Base-by-base conservation (phyloP, 2,797 vertebrate species). In the Trachops cirrhosus region DNA sequence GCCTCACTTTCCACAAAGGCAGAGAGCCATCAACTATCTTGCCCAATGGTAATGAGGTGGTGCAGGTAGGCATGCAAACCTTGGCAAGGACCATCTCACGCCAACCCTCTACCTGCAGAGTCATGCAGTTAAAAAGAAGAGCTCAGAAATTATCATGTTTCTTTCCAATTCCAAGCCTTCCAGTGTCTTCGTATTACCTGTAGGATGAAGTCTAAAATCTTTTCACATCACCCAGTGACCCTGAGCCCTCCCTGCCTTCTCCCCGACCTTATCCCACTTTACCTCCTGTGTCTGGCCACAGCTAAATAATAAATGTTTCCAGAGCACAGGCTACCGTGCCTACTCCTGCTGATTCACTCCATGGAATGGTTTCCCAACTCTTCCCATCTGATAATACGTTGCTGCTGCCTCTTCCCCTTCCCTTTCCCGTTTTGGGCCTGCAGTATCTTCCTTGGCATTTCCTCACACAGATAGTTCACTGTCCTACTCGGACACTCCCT, bases 301-400 rank as follows among this genome's bases (percentile, higher is more conserved):
- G 37, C 34, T 37, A 18, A 91, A 12, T 9, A 46, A 50, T 32
- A 9, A 22, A 48, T 4, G 4, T 32, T 26, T 50, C 2, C 6
- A 12, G 80, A 32, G 80, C 29, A 57, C 54, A 12, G 50, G 59
- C 73, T 59, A 3, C 6, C 1, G n/a, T 5, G 37, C 16, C 39
- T 44, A 2, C 3, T 46, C 34, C 19, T 50, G 19, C n/a, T 8
- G 59, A 15, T n/a, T 32, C 48, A 8, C 68, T 46, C 86, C 24
- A 15, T 26, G 12, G 54, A 26, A 0, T 0, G 1, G 37, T 26
- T 18, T 57, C 26, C 39, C 37, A 19, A 21, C 0, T 6, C 19
- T 41, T 46, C 10, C 39, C 48, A 24, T 1, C 11, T 18, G 54
- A 15, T 22, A 9, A 54, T 1, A 16, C 0, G 0, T 12, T 2